Conservation (phyloP, 2,888 invertebrate species). For the Koerneria pararmatus region DNA sequence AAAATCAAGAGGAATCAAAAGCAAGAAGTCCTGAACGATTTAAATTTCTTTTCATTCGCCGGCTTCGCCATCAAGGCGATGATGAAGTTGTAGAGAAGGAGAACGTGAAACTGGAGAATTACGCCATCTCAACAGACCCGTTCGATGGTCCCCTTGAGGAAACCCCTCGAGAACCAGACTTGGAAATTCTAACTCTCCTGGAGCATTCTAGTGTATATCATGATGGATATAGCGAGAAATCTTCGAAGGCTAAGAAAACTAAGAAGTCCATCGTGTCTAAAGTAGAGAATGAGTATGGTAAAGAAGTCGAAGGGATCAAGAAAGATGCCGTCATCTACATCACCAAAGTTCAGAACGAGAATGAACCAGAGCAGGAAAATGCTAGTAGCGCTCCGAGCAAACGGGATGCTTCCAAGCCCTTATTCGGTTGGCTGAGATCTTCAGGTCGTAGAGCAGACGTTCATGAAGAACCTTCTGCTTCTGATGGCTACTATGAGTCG, state of each 20-base stretch:
- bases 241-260: conserved; percentile 4
- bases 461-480: background rate
- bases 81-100: conserved; percentile 17
- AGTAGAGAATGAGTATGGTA: background rate
- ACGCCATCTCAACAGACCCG: conserved; percentile 10
- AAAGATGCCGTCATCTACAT: conserved; percentile 16
- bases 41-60: no score
- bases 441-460: conserved; percentile 1
- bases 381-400: background rate
- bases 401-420: conserved; percentile 4
- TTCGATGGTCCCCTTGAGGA: conserved; percentile 17
- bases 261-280: conserved; percentile 10
- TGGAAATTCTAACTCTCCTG: no score
- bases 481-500: conserved; percentile 12
- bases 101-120: conserved; percentile 16
- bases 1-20: no score
- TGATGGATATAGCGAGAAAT: no score
- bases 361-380: conserved; percentile 10
- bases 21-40: no score
- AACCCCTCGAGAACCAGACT: conserved; percentile 14
- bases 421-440: conserved; percentile 16
- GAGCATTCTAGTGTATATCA: no score
- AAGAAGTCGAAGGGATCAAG: background rate
- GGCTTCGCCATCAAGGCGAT: conserved; percentile 16
- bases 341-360: conserved; percentile 18